Conservation (phyloP, 2,113 vertebrate genomes). For the Prinia subflava region DNA sequence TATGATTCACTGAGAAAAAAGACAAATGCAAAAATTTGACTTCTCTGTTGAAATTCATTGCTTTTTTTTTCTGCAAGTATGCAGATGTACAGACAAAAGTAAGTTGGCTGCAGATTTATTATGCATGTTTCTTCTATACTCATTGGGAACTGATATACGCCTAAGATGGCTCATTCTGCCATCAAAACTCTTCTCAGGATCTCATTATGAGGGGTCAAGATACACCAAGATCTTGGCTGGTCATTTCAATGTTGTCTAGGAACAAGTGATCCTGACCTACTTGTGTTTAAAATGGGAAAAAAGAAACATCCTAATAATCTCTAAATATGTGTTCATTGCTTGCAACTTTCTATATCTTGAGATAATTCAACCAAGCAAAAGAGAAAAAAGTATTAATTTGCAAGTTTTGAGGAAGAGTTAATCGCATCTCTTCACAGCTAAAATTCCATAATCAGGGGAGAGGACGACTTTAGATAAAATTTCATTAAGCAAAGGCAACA, state of each 20-base stretch:
- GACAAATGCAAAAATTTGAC: not conserved
- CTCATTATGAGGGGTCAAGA: not conserved
- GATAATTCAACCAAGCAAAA: not conserved
- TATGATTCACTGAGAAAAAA: not conserved
- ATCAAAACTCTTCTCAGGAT: not conserved
- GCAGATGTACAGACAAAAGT: not conserved
- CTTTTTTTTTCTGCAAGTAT: not conserved
- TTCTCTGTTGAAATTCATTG: not conserved
- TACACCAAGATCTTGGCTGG: not conserved
- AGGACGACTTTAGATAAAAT: not conserved
- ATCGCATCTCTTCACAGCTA: not conserved
- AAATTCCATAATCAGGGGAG: not conserved
- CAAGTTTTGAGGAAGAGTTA: not conserved
- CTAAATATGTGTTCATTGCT: not conserved
- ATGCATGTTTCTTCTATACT: not conserved
- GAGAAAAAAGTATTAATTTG: not conserved
- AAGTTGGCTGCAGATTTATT: not conserved
- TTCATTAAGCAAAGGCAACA: not conserved
- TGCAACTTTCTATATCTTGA: not conserved
- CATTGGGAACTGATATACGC: not conserved
- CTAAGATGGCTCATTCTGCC: not conserved
- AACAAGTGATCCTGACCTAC: not conserved
- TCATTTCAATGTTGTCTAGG: not conserved
- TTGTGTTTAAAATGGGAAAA: not conserved
- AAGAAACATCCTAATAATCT: not conserved